phyloP scores from a whole-genome alignment of 53 echinoderm and acorn worm genomes.

The Paracentrotus lividus region DNA sequence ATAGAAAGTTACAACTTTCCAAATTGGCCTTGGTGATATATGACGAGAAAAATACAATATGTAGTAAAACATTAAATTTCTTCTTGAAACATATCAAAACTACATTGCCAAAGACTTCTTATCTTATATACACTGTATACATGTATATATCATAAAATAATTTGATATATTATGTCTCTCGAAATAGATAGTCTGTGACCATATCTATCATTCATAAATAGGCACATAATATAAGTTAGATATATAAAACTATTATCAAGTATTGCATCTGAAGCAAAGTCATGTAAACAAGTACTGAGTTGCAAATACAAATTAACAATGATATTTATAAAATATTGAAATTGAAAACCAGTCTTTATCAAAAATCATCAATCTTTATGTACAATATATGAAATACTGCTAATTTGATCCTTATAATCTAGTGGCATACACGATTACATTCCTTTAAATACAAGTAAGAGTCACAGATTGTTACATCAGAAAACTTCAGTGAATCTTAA shows the following conservation, averaged over 20 bases:
- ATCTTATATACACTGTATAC: neutral
- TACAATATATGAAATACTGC: neutral
- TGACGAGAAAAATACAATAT: neutral
- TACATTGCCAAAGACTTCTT: neutral
- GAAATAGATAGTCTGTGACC: neutral
- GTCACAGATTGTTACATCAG: too few relatives aligned
- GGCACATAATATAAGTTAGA: neutral
- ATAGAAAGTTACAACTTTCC: neutral
- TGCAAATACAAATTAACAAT: neutral
- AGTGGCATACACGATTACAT: too few relatives aligned
- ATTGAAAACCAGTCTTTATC: neutral
- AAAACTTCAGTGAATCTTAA: too few relatives aligned
- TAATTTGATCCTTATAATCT: neutral
- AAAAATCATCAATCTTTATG: neutral
- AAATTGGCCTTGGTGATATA: too few relatives aligned
- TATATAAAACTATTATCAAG: neutral
- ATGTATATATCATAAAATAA: neutral
- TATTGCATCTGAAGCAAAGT: neutral
- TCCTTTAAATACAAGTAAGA: too few relatives aligned
- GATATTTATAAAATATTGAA: neutral
- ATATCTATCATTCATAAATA: neutral
- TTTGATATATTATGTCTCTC: neutral
- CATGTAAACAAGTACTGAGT: neutral
- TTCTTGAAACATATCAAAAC: neutral
- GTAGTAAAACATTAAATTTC: neutral